These are phyloP conservation scores for Trachelus iudaicus DNA, from an alignment of 2,888 invertebrate genomes.

Conservation along the genomic window DNA sequence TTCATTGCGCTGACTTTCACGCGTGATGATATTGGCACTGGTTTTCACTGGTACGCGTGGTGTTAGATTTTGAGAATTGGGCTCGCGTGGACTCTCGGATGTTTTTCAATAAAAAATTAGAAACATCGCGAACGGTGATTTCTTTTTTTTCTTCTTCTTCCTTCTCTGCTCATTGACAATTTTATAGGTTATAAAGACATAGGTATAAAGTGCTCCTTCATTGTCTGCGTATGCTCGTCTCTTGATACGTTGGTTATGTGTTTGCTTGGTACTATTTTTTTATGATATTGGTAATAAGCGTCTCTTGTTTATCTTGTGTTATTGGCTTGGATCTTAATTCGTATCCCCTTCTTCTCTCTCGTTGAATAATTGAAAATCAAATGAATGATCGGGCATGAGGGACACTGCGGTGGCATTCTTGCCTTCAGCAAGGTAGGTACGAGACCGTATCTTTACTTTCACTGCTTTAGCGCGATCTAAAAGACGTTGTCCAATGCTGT, in stretches of 20 bases:
- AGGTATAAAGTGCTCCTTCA: background rate
- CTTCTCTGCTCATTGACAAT: background rate
- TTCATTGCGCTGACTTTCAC: slow-evolving; percentile 1
- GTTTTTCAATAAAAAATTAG: background rate
- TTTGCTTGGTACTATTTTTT: background rate
- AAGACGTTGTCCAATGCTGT: slow-evolving; percentile 11
- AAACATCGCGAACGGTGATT: background rate
- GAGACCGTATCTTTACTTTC: slow-evolving; percentile 48
- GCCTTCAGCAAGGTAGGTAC: slow-evolving; percentile 32
- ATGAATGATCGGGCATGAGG: slow-evolving; percentile 8
- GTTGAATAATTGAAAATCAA: slow-evolving; percentile 1
- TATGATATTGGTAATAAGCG: background rate
- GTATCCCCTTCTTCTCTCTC: background rate
- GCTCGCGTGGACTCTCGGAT: background rate
- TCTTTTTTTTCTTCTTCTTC: background rate
- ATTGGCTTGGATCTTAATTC: background rate
- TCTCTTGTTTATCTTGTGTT: background rate
- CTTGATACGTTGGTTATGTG: too few species aligned
- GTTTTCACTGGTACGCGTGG: background rate
- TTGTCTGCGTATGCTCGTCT: background rate
- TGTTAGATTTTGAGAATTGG: background rate
- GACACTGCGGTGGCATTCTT: slow-evolving; percentile 29
- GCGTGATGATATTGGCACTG: background rate
- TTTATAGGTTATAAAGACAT: background rate
- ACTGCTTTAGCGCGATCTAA: slow-evolving; percentile 32